phyloP scores from a whole-genome alignment of 37 sponge, comb jelly and placozoan genomes.

The Mnemiopsis leidyi region DNA sequence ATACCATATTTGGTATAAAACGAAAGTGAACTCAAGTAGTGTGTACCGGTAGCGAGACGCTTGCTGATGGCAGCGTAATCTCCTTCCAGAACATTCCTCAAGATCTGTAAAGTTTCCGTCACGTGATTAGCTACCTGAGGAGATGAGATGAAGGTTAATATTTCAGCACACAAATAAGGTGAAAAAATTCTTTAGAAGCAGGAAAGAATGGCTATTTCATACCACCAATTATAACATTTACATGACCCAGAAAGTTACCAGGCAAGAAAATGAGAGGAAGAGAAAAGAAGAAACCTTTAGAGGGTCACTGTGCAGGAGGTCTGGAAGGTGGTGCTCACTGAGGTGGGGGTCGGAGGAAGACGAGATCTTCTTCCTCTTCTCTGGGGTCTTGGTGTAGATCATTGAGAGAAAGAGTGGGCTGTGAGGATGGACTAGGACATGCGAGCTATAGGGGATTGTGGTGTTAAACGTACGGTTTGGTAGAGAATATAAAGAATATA shows the following conservation, averaged over 20 bases:
- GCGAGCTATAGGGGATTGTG: neutral
- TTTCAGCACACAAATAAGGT: too few species aligned
- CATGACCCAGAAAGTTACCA: too few species aligned
- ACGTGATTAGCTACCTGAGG: neutral
- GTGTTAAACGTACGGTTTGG: neutral
- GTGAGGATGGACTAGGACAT: neutral
- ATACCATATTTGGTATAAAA: too few species aligned
- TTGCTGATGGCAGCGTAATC: conserved; percentile 32
- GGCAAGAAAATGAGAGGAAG: too few species aligned
- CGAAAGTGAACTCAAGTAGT: too few species aligned
- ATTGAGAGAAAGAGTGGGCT: neutral
- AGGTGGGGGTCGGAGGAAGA: neutral
- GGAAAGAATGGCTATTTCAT: too few species aligned
- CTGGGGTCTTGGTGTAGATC: conserved; percentile 38
- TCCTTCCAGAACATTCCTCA: conserved; percentile 22
- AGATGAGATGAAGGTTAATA: too few species aligned
- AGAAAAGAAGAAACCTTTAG: too few species aligned
- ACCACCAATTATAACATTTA: too few species aligned
- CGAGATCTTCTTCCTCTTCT: neutral
- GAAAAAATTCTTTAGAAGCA: too few species aligned
- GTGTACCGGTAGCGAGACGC: neutral
- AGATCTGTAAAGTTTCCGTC: neutral
- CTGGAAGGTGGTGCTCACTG: neutral
- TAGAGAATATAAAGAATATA: neutral
- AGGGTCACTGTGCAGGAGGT: neutral